phyloP scores from a whole-genome alignment of 2,888 invertebrate genomes.

The Perizoma affinitatum region DNA sequence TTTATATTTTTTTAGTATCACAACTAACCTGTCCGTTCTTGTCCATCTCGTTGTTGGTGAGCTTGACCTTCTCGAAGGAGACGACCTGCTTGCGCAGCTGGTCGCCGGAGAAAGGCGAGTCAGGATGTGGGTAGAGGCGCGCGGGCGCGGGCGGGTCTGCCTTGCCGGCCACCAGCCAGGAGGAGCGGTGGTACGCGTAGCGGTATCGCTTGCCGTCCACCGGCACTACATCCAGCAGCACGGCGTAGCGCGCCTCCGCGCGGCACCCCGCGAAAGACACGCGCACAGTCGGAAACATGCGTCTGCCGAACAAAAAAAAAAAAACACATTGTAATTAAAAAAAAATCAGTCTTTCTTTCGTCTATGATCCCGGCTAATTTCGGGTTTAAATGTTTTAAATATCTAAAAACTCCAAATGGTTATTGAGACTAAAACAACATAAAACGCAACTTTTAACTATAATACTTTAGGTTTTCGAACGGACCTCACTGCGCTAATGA shows the following conservation, averaged over 20 bases:
- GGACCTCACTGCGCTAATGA: conserved; percentile 70
- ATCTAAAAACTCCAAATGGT: conserved; percentile 29
- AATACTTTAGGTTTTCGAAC: conserved; percentile 52
- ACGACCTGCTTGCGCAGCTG: conserved; percentile 98
- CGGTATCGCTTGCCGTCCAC: conserved; percentile 98
- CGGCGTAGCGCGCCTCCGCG: conserved; percentile 93
- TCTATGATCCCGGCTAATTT: too few species aligned
- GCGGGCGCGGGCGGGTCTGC: conserved; percentile 98
- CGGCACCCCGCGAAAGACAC: conserved; percentile 95
- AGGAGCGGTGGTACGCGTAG: conserved; percentile 99
- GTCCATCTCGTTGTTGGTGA: conserved; percentile 99
- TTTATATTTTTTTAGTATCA: too few species aligned
- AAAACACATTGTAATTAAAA: conserved; percentile 16
- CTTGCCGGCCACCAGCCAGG: conserved; percentile 99
- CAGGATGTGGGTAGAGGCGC: conserved; percentile 97
- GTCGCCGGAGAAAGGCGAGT: conserved; percentile 97
- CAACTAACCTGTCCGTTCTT: conserved; percentile 93
- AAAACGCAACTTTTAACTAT: conserved; percentile 57
- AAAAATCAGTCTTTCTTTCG: too few species aligned
- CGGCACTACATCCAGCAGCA: conserved; percentile 97
- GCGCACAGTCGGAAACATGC: conserved; percentile 99
- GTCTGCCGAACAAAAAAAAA: conserved; percentile 83
- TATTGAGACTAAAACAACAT: conserved; percentile 56
- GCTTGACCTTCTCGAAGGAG: conserved; percentile 98
- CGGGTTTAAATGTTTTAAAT: conserved; percentile 36